Evolutionary conservation across 2,888 invertebrate species (phyloP).

Genomic region (Chymomyza procnemis): DNA sequence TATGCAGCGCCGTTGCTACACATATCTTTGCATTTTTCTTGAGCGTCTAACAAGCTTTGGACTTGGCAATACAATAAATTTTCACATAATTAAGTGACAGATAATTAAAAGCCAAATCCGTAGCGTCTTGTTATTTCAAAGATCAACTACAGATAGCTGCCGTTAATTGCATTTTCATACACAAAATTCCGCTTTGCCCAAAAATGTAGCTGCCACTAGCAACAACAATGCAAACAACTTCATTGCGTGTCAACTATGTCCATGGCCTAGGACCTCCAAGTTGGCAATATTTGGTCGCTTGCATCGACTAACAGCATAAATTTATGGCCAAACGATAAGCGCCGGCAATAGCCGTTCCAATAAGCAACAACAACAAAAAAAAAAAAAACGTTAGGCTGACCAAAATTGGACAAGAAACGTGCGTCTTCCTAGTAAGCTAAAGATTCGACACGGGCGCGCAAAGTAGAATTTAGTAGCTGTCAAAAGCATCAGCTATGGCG

Average conservation of each 20-base stretch:
- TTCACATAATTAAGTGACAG: not conserved
- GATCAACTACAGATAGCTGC: not conserved
- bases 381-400: slow-evolving; percentile 31
- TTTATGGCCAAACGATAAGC: slow-evolving; percentile 67
- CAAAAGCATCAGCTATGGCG: slow-evolving; percentile 70
- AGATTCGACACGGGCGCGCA: slow-evolving; percentile 27
- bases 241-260: slow-evolving; percentile 63
- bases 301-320: slow-evolving; percentile 43
- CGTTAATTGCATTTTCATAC: slow-evolving; percentile 7
- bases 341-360: slow-evolving; percentile 43
- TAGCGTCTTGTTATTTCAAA: not conserved
- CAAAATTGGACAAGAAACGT: slow-evolving; percentile 71
- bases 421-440: slow-evolving; percentile 36
- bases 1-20: not conserved
- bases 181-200: not conserved
- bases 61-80: not conserved
- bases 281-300: slow-evolving; percentile 50
- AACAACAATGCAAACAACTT: slow-evolving; percentile 52
- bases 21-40: not conserved
- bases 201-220: not conserved
- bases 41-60: not conserved
- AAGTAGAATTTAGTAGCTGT: slow-evolving; percentile 69
- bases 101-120: not conserved
- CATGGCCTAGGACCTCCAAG: slow-evolving; percentile 62
- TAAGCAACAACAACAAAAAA: not conserved